These are phyloP conservation scores for Trissonchulus latispiculum DNA, from an alignment of 2,888 invertebrate species.

Conservation along the genomic window DNA sequence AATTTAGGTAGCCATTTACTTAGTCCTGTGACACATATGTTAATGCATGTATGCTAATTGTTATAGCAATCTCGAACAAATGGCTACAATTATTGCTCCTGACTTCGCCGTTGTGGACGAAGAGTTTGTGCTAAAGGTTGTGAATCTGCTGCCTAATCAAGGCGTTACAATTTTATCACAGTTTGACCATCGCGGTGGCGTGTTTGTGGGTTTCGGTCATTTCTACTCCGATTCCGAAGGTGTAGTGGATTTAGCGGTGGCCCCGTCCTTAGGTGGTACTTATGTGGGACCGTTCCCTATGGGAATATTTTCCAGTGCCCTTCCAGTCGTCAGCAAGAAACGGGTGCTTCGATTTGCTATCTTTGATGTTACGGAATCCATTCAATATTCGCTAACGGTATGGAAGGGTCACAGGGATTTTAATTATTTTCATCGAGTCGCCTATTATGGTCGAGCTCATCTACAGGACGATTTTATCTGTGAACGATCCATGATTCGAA, in stretches of 20 bases:
- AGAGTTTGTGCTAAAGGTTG: neutral
- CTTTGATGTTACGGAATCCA: neutral
- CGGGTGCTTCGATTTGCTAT: neutral
- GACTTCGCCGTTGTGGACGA: neutral
- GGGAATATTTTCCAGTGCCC: neutral
- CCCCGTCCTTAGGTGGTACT: neutral
- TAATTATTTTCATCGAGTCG: neutral
- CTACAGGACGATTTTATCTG: too few species aligned
- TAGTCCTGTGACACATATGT: too few species aligned
- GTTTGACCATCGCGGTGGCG: neutral
- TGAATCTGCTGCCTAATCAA: neutral
- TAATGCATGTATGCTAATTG: too few species aligned
- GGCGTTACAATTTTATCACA: neutral
- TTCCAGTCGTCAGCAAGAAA: neutral
- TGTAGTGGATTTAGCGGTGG: neutral
- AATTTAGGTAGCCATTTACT: too few species aligned
- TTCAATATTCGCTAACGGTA: neutral
- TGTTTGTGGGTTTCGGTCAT: neutral
- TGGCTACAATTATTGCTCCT: too few species aligned
- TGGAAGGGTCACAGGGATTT: neutral
- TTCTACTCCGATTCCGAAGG: neutral
- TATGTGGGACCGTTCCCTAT: neutral
- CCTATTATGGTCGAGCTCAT: neutral
- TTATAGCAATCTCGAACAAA: too few species aligned
- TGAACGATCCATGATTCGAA: too few species aligned